Evolutionary conservation across 2,888 invertebrate species (phyloP).

Genomic region (Syrista parreyssii): DNA sequence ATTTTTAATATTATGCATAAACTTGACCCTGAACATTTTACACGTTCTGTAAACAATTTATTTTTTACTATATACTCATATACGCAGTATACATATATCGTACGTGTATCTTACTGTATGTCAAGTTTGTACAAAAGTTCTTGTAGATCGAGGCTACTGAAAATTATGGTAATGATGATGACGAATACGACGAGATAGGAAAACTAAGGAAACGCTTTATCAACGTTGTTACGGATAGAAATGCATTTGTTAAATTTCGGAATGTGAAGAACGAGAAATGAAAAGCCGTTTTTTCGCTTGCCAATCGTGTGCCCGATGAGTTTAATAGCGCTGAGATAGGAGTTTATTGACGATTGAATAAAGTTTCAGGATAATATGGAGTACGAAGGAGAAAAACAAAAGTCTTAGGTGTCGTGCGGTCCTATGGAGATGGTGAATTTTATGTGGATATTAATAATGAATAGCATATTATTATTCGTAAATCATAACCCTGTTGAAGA

Average conservation of each 20-base stretch:
- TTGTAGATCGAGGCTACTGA: constrained; percentile 26
- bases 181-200: constrained; percentile 8
- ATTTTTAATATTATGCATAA: background rate
- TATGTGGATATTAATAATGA: constrained; percentile 36
- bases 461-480: constrained; percentile 47
- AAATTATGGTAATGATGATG: constrained; percentile 15
- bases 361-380: background rate
- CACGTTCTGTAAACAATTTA: background rate
- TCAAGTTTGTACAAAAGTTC: constrained; percentile 22
- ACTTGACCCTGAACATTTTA: background rate
- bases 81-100: background rate
- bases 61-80: background rate
- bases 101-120: background rate
- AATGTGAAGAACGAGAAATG: background rate
- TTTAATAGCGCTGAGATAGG: background rate
- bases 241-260: constrained; percentile 22
- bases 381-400: background rate
- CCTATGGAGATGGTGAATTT: constrained; percentile 28
- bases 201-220: constrained; percentile 20
- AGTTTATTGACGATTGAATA: background rate
- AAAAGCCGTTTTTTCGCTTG: background rate
- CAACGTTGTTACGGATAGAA: background rate
- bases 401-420: background rate
- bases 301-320: background rate
- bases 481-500: constrained; percentile 47